A percentile compares a stretch with the other conserved stretches of the same genome.
phyloP scores from a whole-genome alignment of 2,888 invertebrate genomes.

The Tryphoninae sp. region DNA sequence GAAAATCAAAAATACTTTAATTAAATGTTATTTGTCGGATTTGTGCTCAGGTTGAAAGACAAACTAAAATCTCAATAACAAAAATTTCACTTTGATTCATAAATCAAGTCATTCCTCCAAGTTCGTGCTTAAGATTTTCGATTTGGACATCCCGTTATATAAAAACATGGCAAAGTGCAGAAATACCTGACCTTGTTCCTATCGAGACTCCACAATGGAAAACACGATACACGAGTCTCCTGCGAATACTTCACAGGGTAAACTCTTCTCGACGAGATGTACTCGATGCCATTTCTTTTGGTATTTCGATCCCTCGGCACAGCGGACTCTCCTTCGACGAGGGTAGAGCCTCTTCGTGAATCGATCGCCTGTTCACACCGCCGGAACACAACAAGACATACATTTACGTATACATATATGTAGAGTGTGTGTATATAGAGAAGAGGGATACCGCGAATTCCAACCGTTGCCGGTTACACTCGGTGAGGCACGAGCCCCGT shows the following conservation, averaged over 20 bases:
- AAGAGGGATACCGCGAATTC: conserved; percentile 67
- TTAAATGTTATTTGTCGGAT: no score
- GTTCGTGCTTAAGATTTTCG: no score
- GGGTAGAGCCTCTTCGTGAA: conserved; percentile 40
- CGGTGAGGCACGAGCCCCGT: conserved; percentile 67
- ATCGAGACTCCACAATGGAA: neutral
- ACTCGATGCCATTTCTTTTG: neutral
- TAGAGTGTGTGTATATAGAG: conserved; percentile 17
- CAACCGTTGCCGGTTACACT: conserved; percentile 67
- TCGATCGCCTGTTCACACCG: conserved; percentile 60
- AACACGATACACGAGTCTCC: neutral
- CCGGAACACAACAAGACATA: conserved; percentile 44
- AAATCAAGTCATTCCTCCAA: no score
- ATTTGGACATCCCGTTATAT: no score
- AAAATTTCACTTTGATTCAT: no score
- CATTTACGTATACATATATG: neutral
- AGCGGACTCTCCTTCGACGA: neutral
- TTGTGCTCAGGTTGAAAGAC: no score
- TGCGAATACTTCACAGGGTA: neutral
- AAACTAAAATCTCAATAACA: no score
- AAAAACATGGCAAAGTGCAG: no score
- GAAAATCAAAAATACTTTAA: no score
- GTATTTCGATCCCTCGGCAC: conserved; percentile 4
- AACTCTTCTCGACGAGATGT: conserved; percentile 31
- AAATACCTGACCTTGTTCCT: neutral